Percentiles rank a stretch among this genome's conserved stretches.
Conservation (phyloP, 2,797 vertebrate species). For the Pseudochirops corinnae region DNA sequence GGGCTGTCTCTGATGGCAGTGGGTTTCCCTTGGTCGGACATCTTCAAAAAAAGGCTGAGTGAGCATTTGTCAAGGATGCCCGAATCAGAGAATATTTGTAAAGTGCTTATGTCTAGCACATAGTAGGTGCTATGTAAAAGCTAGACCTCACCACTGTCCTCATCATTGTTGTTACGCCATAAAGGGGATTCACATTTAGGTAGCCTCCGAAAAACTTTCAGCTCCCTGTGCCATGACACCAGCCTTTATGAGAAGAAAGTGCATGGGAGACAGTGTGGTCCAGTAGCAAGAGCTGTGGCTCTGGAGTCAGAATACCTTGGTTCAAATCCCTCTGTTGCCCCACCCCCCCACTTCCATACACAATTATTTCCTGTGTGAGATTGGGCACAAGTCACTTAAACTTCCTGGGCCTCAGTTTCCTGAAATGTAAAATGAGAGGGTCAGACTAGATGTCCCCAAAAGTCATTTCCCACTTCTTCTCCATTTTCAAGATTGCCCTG, state of each 20-base stretch:
- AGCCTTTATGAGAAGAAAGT: background rate
- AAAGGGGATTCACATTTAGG: background rate
- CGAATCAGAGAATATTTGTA: background rate
- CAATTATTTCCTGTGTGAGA: background rate
- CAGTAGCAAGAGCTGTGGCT: background rate
- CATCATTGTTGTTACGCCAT: background rate
- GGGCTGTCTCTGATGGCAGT: background rate
- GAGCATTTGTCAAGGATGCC: background rate
- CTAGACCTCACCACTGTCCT: background rate
- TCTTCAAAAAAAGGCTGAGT: background rate
- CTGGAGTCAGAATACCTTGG: background rate
- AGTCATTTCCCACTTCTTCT: background rate
- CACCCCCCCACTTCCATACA: background rate
- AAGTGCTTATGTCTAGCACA: background rate
- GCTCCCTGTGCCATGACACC: background rate
- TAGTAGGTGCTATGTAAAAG: background rate
- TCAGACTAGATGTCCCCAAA: background rate
- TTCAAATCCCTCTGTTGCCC: background rate
- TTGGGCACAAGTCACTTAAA: background rate
- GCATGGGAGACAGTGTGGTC: background rate
- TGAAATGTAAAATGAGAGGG: background rate
- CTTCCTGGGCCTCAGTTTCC: background rate
- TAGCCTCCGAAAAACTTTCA: background rate
- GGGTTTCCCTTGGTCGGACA: background rate
- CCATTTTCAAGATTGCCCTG: background rate